A percentile compares a stretch with the other conserved stretches of the same genome.
Conservation (phyloP, 2,888 invertebrate genomes). For the Portevinia maculata region DNA sequence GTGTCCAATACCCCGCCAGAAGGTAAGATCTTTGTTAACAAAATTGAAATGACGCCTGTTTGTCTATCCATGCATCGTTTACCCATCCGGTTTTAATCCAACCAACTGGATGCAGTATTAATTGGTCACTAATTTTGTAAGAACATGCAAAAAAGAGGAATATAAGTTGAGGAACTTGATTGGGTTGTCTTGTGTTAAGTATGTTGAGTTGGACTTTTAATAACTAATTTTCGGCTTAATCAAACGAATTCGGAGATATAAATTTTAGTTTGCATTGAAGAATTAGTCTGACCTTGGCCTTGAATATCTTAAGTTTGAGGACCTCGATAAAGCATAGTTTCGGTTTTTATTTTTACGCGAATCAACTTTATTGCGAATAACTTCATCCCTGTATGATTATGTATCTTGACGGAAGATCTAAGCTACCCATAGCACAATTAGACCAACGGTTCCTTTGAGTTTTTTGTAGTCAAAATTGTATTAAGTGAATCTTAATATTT, state of each 20-base stretch:
- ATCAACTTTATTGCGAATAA: no score
- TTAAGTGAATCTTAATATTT: no score
- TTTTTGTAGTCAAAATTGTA: no score
- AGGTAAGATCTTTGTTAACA: slow-evolving; percentile 35
- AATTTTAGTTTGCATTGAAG: background rate
- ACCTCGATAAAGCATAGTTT: no score
- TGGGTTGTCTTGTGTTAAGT: slow-evolving; percentile 8
- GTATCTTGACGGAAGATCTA: no score
- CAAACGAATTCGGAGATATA: background rate
- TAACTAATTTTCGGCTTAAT: background rate
- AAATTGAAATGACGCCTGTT: slow-evolving; percentile 2
- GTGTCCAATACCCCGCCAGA: slow-evolving; percentile 31
- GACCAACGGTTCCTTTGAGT: no score
- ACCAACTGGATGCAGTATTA: slow-evolving; percentile 12
- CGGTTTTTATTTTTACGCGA: no score
- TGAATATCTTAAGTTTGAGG: background rate
- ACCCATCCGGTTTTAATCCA: background rate
- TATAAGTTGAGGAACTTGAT: background rate
- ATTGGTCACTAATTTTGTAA: background rate
- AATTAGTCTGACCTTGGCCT: slow-evolving; percentile 13
- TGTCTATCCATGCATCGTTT: background rate
- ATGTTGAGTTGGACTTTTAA: background rate
- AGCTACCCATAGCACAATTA: no score
- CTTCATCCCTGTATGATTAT: no score
- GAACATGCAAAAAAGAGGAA: slow-evolving; percentile 4